Conservation (phyloP, 1,140 invertebrate genomes). For the Pinna nobilis region DNA sequence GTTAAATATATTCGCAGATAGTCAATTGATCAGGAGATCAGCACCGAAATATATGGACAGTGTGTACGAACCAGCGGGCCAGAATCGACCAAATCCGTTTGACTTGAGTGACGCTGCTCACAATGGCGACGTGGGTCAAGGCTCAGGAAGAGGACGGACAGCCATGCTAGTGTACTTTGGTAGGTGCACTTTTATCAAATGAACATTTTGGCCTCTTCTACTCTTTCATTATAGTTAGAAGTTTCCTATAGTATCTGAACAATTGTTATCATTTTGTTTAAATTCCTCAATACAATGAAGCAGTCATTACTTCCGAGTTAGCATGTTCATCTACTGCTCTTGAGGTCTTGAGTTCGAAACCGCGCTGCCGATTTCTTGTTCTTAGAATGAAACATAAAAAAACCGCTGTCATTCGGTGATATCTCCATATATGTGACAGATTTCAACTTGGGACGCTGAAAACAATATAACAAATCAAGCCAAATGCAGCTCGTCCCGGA, state of each 20-base stretch:
- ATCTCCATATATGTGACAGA: too few relatives aligned
- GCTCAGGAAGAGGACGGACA: conserved; percentile 90
- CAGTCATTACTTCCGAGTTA: neutral
- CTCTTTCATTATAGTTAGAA: neutral
- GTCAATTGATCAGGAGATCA: conserved; percentile 90
- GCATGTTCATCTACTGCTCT: neutral
- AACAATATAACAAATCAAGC: too few relatives aligned
- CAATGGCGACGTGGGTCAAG: conserved; percentile 90
- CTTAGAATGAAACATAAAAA: too few relatives aligned
- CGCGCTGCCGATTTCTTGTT: too few relatives aligned
- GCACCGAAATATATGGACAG: conserved; percentile 95
- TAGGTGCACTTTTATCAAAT: conserved; percentile 74
- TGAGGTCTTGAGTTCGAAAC: too few relatives aligned
- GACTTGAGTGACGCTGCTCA: conserved; percentile 88
- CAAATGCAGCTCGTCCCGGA: too few relatives aligned
- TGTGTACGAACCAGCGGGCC: conserved; percentile 84
- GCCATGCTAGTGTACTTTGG: conserved; percentile 97
- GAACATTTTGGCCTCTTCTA: neutral
- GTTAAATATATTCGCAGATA: conserved; percentile 77
- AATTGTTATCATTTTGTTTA: neutral
- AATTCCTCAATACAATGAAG: neutral
- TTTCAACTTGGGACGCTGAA: too few relatives aligned
- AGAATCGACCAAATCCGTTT: conserved; percentile 90
- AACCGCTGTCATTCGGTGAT: too few relatives aligned
- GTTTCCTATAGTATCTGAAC: neutral